Evolutionary conservation across 1,140 invertebrate genomes (phyloP).

Genomic region (Pachyrhynchus sulphureomaculatus): DNA sequence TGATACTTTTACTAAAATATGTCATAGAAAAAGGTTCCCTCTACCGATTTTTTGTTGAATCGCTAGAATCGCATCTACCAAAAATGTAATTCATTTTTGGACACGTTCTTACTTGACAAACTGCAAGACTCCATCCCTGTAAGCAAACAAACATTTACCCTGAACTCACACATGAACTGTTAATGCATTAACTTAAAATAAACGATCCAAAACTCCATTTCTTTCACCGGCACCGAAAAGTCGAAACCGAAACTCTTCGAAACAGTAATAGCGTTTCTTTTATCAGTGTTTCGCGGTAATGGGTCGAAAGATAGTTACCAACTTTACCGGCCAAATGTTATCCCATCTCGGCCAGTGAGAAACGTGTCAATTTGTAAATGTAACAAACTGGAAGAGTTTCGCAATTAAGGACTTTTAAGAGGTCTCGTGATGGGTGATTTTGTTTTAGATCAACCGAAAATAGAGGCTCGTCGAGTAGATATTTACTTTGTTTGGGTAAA

Average conservation of each 20-base stretch:
- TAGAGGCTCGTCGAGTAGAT: slow-evolving; percentile 1
- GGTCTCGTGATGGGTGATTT: slow-evolving; percentile 28
- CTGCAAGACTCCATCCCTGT: no score
- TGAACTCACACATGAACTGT: no score
- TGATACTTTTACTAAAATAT: no score
- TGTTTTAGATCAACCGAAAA: slow-evolving; percentile 20
- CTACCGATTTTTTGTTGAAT: no score
- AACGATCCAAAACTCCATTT: no score
- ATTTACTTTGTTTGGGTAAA: slow-evolving; percentile 1
- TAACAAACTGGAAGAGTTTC: slow-evolving; percentile 47
- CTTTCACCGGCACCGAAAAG: no score
- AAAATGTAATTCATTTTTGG: no score
- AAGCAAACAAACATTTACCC: no score
- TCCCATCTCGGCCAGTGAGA: slow-evolving; percentile 29
- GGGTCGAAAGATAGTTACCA: slow-evolving; percentile 43
- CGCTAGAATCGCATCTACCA: no score
- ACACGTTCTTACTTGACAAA: no score
- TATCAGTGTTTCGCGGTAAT: slow-evolving; percentile 41
- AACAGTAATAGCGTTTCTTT: slow-evolving; percentile 38
- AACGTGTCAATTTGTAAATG: slow-evolving; percentile 49
- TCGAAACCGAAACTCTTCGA: not conserved
- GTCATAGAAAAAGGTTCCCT: no score
- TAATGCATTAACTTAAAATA: no score
- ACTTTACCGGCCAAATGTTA: slow-evolving; percentile 37
- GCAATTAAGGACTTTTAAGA: slow-evolving; percentile 43